Evolutionary conservation across 2,797 vertebrate species (phyloP), one percentile per base, ranked within the genome.

Genomic region (Lagorchestes hirsutus): DNA sequence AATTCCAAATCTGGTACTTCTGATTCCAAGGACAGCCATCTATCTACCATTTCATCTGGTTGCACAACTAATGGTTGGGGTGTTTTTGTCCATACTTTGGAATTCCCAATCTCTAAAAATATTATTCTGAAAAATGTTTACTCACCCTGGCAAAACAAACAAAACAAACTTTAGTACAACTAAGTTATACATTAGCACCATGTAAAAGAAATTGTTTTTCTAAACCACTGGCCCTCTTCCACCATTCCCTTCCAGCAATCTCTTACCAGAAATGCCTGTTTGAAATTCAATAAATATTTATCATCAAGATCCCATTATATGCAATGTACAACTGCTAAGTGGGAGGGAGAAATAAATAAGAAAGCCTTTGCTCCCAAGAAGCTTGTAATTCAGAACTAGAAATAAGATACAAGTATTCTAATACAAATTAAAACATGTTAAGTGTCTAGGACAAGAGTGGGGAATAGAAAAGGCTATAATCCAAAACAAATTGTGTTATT

Each of bases 401-500:
- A 46, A 82, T 46, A 82, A 82, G n/a, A 67, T 18, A 1, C 16
- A 34, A 59, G 31, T 16, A n/a, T 67, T 34, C 12, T 34, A 67
- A 67, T n/a, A 16, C 14, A 34, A 67, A 67, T n/a, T n/a, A 67
- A n/a, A 67, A 67, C 16, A n/a, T n/a, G 34, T 67, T 67, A 62
- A 1, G 9, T n/a, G 31, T 34, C 12, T 67, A 67, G 27, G 57
- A 58, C 24, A 27, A 24, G 24, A 5, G 22, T 56, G 56, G 56
- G 31, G 59, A 67, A 14, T n/a, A 67, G 62, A 67, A 67, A 67
- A n/a, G 31, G 34, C 14, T 16, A 34, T 14, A 90, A 90, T 54
- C 54, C 92, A 92, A n/a, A 87, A 92, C 12, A 93, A 93, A 59
- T 87, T 90, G 28, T 92, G 55, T 22, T 93, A 5, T 52, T 62